These are phyloP conservation scores for Staurois parvus DNA, from an alignment of 2,797 vertebrate species.

Conservation along the genomic window DNA sequence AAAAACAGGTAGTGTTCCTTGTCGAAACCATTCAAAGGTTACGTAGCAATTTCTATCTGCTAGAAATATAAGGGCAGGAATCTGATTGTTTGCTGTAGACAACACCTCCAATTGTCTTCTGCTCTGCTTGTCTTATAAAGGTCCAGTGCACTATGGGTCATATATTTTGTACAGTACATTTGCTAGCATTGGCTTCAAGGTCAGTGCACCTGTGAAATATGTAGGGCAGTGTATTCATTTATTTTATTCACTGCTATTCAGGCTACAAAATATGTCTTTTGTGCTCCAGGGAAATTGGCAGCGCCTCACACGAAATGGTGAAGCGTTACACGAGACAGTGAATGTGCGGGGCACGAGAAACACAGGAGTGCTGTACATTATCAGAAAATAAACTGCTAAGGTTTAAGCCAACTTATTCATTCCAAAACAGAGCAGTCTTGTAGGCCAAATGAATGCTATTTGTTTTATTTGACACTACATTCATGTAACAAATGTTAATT, in stretches of 20 bases:
- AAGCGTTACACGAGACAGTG: background rate
- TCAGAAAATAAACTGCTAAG: conserved; percentile 22
- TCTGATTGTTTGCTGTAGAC: too few relatives aligned
- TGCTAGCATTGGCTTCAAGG: conserved; percentile 7
- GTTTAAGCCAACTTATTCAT: conserved; percentile 28
- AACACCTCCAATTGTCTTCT: too few relatives aligned
- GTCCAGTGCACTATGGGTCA: background rate
- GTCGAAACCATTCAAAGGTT: too few relatives aligned
- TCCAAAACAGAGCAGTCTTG: background rate
- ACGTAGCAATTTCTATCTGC: too few relatives aligned
- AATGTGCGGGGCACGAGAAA: background rate
- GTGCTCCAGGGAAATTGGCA: conserved; percentile 32
- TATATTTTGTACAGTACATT: conserved; percentile 11
- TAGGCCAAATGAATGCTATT: conserved; percentile 31
- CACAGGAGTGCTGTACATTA: background rate
- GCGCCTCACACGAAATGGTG: conserved; percentile 10
- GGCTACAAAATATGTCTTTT: conserved; percentile 48
- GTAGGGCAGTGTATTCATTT: conserved; percentile 10
- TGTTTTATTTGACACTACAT: conserved; percentile 33
- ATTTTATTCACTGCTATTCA: conserved; percentile 27
- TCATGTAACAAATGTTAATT: conserved; percentile 33
- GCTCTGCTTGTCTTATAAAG: too few relatives aligned
- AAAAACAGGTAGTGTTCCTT: too few relatives aligned
- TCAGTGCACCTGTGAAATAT: conserved; percentile 37
- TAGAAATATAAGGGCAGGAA: too few relatives aligned